Evolutionary conservation across 2,888 invertebrate genomes (phyloP), one percentile per base, ranked within the genome.

Genomic region (Barypeithes pellucidus): DNA sequence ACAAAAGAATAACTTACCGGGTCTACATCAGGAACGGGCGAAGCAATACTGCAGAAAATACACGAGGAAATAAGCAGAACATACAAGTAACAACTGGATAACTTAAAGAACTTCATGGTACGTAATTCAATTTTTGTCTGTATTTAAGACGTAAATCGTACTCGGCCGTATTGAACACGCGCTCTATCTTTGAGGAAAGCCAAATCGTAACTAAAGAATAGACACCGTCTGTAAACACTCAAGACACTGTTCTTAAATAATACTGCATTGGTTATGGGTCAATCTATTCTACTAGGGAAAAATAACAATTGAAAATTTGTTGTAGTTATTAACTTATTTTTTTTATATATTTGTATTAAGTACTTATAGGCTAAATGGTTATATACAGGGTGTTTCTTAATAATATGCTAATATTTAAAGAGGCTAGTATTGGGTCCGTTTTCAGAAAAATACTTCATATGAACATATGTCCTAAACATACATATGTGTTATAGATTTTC

Each of bases 11-110:
- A 0, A 41, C 70, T 70, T 63, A 70, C 70, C 29, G 70, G 62
- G 24, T 70, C 70, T 7, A 62, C 54, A 41, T 70, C 70, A 12
- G 70, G 43, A 16, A 70, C 18, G 12, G 70, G 70, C 18, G 57
- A 12, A 12, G 70, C 62, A 14, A 61, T n/a, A 9, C 33, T 16
- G 9, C 33, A 33, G 3, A 43, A 18, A n/a, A 60, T 8, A 36
- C 8, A 18, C 8, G 47, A 61, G 18, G 39, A 68, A 8, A 29
- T 5, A 29, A 68, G 16, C 36, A 50, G 20, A 36, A 50, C 20
- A 33, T 29, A 63, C 18, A 50, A 63, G 36, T 50, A 63, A 50
- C 50, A 36, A 45, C 20, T 16, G 22, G 16, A 61, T 36, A 47
- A 29, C 18, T 12, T 60, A 14, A 39, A 50, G n/a, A 68, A 43